phyloP scores from a whole-genome alignment of 2,797 vertebrate genomes.

The Buphagus erythrorhynchus region DNA sequence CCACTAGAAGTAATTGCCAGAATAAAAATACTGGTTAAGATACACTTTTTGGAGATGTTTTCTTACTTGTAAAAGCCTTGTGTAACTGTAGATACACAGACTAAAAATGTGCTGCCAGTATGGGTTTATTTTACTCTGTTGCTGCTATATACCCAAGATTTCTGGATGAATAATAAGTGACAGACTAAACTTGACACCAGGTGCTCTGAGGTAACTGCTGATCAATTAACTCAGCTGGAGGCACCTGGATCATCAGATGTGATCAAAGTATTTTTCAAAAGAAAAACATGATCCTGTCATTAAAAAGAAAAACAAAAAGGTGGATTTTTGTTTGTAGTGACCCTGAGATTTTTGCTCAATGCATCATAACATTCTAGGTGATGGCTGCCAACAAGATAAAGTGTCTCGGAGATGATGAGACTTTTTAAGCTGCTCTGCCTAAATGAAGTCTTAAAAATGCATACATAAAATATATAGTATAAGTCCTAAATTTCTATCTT shows the following conservation, averaged over 20 bases:
- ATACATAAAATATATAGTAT: not conserved
- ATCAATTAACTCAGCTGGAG: not conserved
- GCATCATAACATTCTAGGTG: not conserved
- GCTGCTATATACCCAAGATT: not conserved
- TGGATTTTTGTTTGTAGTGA: not conserved
- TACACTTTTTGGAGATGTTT: not conserved
- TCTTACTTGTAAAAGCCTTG: not conserved
- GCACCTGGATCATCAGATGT: not conserved
- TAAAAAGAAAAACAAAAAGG: not conserved
- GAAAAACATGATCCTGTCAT: not conserved
- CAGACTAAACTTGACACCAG: not conserved
- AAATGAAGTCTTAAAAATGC: constrained; percentile 5
- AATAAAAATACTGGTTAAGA: not conserved
- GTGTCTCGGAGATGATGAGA: not conserved
- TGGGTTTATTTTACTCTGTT: not conserved
- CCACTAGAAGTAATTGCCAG: not conserved
- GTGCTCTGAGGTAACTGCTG: not conserved
- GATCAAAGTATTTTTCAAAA: not conserved
- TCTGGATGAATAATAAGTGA: not conserved
- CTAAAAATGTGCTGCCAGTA: not conserved
- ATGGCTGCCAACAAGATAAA: not conserved
- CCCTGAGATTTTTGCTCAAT: not conserved
- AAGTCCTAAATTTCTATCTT: not conserved
- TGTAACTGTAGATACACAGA: not conserved
- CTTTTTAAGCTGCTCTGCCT: not conserved